phyloP scores from a whole-genome alignment of 2,797 vertebrate genomes.

The Corythornis leucogaster region DNA sequence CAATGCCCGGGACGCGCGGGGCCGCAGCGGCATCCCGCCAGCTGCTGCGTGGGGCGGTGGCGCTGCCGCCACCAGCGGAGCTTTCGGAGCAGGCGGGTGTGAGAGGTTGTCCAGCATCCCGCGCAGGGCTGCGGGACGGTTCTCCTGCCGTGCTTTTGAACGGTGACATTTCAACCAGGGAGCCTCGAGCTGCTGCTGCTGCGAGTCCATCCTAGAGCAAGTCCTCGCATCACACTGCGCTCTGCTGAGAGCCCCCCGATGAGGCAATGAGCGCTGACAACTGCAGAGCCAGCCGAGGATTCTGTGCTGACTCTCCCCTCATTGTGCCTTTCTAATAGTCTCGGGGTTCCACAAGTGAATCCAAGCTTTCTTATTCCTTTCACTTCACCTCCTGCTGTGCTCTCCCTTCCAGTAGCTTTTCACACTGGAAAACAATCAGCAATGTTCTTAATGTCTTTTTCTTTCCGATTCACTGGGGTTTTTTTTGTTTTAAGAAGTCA shows the following conservation, averaged over 20 bases:
- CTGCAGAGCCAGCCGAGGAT: not conserved
- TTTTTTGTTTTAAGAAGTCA: not conserved
- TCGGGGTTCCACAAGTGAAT: not conserved
- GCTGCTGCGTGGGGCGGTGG: too few relatives aligned
- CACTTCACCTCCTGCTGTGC: not conserved
- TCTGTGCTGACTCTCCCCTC: not conserved
- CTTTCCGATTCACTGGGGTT: not conserved
- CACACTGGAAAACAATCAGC: constrained; percentile 1
- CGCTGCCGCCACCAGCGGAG: too few relatives aligned
- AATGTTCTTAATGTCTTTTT: constrained; percentile 8
- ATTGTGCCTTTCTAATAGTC: not conserved
- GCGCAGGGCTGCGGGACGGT: too few relatives aligned
- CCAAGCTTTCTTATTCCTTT: not conserved
- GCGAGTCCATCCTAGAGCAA: not conserved
- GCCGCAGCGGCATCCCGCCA: too few relatives aligned
- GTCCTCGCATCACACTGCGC: not conserved
- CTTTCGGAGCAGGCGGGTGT: too few relatives aligned
- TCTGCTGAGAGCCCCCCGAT: not conserved
- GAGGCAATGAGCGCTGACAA: not conserved
- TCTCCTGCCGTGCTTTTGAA: not conserved
- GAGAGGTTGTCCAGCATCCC: too few relatives aligned
- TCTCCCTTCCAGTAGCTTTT: not conserved
- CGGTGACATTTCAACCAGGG: rapidly evolving
- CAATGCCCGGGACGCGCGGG: too few relatives aligned
- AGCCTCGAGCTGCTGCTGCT: not conserved